Evolutionary conservation across 2,113 vertebrate species (phyloP).

Genomic region (human (Homo sapiens)): GRCh38 chr15:69534501-69535000

Average conservation of each 20-base stretch:
- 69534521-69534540: not conserved
- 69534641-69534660: not conserved
- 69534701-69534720: not conserved
- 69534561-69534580: not conserved
- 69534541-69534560: not conserved
- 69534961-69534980: not conserved
- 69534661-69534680: not conserved
- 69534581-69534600: not conserved
- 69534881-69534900: not conserved
- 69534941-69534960: not conserved
- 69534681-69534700: not conserved
- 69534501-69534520: not conserved
- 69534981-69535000: slow-evolving; percentile 22
- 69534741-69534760: not conserved
- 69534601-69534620: not conserved
- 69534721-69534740: not conserved
- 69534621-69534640: not conserved
- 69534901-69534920: not conserved
- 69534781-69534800: not conserved
- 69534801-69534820: not conserved
- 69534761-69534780: not conserved
- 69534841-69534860: not conserved
- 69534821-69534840: not conserved
- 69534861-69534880: not conserved
- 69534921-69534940: not conserved